These are phyloP conservation scores for Coelinius sp. DNA, from an alignment of 2,888 invertebrate species.

Conservation along the genomic window DNA sequence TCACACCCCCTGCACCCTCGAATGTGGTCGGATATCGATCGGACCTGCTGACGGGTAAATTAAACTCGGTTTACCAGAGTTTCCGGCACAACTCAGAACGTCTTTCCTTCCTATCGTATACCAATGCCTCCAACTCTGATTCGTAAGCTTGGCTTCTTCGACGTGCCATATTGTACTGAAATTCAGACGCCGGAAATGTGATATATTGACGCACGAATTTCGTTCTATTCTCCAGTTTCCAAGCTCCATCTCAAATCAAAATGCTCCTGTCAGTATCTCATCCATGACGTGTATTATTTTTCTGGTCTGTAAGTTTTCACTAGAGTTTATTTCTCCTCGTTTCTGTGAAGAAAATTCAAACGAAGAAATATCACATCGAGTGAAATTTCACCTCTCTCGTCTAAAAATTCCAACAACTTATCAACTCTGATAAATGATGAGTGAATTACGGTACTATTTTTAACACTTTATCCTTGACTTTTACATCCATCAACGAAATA, in stretches of 20 bases:
- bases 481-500: neutral
- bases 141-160: slow-evolving; percentile 24
- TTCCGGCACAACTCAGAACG: slow-evolving; percentile 39
- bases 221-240: neutral
- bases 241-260: slow-evolving; percentile 24
- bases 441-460: neutral
- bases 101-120: slow-evolving; percentile 24
- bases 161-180: slow-evolving; percentile 38
- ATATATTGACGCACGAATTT: slow-evolving; percentile 22
- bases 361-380: no score
- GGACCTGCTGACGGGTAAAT: slow-evolving; percentile 53
- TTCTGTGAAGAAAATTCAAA: neutral
- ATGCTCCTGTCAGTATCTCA: neutral
- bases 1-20: slow-evolving; percentile 33
- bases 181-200: slow-evolving; percentile 37
- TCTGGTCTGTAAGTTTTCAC: neutral
- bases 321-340: no score
- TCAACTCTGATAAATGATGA: no score
- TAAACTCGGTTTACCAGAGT: slow-evolving; percentile 55
- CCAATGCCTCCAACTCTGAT: neutral
- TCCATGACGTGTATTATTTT: neutral
- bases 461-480: neutral
- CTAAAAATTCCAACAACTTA: no score
- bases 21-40: slow-evolving; percentile 50
- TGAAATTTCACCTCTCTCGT: no score